Base-by-base conservation (phyloP, 2,888 invertebrate genomes). In the Drosophila borealis region DNA sequence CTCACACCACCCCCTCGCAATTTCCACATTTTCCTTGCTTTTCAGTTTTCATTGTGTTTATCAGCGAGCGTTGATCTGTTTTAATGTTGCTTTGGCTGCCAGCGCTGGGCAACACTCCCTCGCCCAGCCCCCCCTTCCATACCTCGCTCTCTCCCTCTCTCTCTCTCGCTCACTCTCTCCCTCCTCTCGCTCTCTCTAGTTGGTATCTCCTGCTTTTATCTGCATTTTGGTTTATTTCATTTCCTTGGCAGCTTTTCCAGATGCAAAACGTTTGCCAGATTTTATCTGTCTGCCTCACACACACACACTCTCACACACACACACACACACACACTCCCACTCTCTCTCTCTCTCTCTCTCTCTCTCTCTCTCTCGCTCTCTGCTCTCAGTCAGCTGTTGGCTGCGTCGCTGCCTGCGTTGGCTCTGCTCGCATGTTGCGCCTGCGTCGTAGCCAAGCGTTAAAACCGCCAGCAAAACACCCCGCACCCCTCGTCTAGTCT, bases 181-280 rank as follows among this genome's bases (percentile, higher is more conserved):
- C 10, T 14, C 25, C 44, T 11, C 10, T 42, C 11, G 25, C n/a
- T 50, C 41, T 39, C 33, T 45, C 19, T 69, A 4, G 36, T 34
- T 37, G 14, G 64, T 79, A 76, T 77, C 77, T 57, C 11, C 29
- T n/a, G 61, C 51, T 61, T 55, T 76, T 77, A 82, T 89, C 84
- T 72, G 78, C 74, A 60, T 80, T 80, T 88, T 83, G 85, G 80
- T 77, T 88, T 85, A 86, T 83, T 82, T 83, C 88, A 89, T 87
- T 89, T 85, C 78, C 78, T 83, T 85, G 80, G 75, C 88, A 81
- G 80, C 80, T 64, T 78, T 74, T 79, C 78, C 87, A 79, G 77
- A 80, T 87, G 83, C 87, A 77, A 81, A 82, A 74, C 82, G 65
- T 67, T 66, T 71, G 63, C 76, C 73, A 62, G 76, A 76, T 87